Conservation (phyloP, 1,140 invertebrate species). For the Drosophila guanche region DNA sequence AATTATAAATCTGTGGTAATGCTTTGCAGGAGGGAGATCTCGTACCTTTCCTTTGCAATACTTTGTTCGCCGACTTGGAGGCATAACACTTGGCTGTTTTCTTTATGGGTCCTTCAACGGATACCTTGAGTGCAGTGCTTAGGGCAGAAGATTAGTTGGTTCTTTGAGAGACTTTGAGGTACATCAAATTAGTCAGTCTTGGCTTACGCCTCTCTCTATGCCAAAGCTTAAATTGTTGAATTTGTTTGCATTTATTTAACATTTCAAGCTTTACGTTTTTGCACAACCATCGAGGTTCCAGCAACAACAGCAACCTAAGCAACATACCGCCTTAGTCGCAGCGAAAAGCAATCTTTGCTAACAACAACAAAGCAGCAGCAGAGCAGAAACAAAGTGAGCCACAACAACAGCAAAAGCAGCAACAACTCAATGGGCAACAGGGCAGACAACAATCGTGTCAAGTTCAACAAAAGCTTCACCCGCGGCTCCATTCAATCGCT, state of each 20-base stretch:
- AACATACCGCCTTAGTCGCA: constrained; percentile 3
- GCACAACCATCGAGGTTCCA: constrained; percentile 47
- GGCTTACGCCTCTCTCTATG: neutral
- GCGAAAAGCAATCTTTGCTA: constrained; percentile 54
- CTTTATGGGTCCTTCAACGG: too few relatives aligned
- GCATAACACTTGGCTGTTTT: too few relatives aligned
- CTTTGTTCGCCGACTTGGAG: too few relatives aligned
- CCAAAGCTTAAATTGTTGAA: constrained; percentile 5
- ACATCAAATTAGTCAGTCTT: neutral
- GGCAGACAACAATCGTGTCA: constrained; percentile 63
- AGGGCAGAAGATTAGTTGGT: too few relatives aligned
- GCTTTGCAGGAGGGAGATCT: too few relatives aligned
- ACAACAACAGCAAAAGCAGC: constrained; percentile 9
- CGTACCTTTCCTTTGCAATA: too few relatives aligned
- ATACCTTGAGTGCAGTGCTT: too few relatives aligned
- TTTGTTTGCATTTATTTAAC: constrained; percentile 51
- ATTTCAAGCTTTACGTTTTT: constrained; percentile 71
- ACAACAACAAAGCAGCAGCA: constrained; percentile 27
- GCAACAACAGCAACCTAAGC: constrained; percentile 6
- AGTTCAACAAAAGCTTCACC: constrained; percentile 78
- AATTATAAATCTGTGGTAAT: too few relatives aligned
- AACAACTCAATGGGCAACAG: constrained; percentile 35
- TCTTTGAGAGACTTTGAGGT: neutral
- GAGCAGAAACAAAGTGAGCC: constrained; percentile 39
- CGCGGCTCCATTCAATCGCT: constrained; percentile 52